Percentiles rank a stretch among this genome's conserved stretches.
Conservation (phyloP, 1,140 invertebrate genomes). For the Steinernema feltiae region DNA sequence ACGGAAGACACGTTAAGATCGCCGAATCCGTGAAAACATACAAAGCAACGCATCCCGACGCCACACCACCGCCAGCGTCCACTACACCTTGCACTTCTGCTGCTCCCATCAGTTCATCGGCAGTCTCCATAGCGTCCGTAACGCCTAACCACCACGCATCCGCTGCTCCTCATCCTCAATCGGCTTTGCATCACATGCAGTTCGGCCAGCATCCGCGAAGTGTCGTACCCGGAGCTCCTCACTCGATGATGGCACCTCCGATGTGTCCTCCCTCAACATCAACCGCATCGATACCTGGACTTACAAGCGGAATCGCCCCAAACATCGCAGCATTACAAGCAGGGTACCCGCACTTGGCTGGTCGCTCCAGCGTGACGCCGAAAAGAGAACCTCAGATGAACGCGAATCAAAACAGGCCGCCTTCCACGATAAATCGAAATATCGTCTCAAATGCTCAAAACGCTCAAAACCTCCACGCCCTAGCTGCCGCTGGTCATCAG, state of each 20-base stretch:
- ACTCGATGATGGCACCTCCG: neutral
- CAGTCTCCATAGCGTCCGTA: neutral
- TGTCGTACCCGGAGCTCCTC: neutral
- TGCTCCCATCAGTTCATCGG: neutral
- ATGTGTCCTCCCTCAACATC: neutral
- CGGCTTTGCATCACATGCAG: neutral
- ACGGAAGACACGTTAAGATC: neutral
- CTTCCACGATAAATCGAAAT: neutral
- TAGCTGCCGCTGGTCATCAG: neutral
- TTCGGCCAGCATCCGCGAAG: neutral
- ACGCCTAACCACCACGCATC: neutral
- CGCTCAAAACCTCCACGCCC: neutral
- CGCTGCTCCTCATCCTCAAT: neutral
- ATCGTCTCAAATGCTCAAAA: neutral
- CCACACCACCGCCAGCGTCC: neutral
- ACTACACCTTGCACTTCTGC: neutral
- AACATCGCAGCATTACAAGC: neutral
- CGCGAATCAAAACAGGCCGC: neutral
- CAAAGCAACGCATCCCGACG: neutral
- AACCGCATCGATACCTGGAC: neutral
- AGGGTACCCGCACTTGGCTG: neutral
- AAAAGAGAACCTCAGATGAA: neutral
- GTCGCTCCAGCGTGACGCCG: constrained; percentile 6
- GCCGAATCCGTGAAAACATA: neutral
- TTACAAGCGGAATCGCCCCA: neutral